Evolutionary conservation across 37 sponge, comb jelly and placozoan genomes (phyloP).

Genomic region (Chondrosia reniformis): DNA sequence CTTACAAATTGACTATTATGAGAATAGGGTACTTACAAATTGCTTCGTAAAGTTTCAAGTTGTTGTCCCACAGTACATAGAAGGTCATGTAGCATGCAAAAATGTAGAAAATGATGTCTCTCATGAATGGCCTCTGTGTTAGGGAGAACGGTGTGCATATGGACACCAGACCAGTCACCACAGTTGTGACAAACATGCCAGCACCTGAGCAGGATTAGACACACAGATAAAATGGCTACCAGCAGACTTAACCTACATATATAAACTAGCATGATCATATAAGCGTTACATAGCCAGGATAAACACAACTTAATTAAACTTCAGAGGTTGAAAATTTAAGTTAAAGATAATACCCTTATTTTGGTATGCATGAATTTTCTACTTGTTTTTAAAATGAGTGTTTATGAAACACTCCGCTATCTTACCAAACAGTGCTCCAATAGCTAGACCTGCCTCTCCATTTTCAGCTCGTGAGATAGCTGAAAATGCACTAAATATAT

Average conservation of each 20-base stretch:
- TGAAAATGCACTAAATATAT: conserved; percentile 91
- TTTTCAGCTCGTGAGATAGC: conserved; percentile 65
- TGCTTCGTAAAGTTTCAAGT: conserved; percentile 52
- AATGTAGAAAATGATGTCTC: conserved; percentile 93
- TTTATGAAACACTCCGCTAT: too few species aligned
- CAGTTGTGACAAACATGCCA: conserved; percentile 93
- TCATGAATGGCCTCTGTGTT: conserved; percentile 86
- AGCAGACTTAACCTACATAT: background rate
- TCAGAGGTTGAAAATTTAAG: too few species aligned
- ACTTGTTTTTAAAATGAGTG: too few species aligned
- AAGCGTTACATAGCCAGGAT: too few species aligned
- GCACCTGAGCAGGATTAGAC: conserved; percentile 63
- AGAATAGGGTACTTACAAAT: conserved; percentile 47
- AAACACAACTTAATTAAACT: too few species aligned
- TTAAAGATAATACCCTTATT: too few species aligned
- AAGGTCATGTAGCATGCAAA: conserved; percentile 84
- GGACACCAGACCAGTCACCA: conserved; percentile 86
- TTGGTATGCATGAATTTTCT: too few species aligned
- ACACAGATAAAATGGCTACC: background rate
- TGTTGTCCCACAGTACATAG: conserved; percentile 73
- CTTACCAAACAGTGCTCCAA: conserved; percentile 95
- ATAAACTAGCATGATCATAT: background rate
- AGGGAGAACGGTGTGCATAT: conserved; percentile 71
- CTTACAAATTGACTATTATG: too few species aligned
- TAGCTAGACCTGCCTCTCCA: conserved; percentile 77